Base-by-base conservation (phyloP, 30 jellyfish, hydroid and myxozoan species). In the Hydra vulgaris region DNA sequence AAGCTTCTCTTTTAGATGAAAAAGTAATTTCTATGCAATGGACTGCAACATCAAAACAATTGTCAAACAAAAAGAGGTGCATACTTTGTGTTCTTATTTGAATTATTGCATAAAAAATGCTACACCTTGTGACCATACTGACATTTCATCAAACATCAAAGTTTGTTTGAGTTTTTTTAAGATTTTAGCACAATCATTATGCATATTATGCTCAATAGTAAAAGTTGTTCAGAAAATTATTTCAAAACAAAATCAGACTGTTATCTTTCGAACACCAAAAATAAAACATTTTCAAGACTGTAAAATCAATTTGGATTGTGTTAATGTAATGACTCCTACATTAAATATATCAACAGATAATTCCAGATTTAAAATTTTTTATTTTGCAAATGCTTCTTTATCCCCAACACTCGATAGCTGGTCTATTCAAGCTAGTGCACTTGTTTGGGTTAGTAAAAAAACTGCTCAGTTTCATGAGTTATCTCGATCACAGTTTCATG, bases 371-470 rank as follows among this genome's bases (percentile, higher is more conserved):
- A 17, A 20, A 25, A 75, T 75, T 75, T 26, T 18, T 18, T 7
- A n/a, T 26, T 19, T 75, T 17, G 1, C 71, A 0, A 71, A 75
- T 75, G 7, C 69, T 21, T 25, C 25, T 19, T 75, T 25, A 7
- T n/a, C 53, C 53, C 83, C 83, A 21, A 26, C 0, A 15, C 83
- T 75, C 16, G 83, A 75, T 54, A n/a, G 72, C 56, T 75, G 83
- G 83, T 75, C 83, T n/a, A 70, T 75, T 26, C 66, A 25, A 24
- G 83, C 83, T 21, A 23, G 70, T 40, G 5, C 61, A 40, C 8
- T 40, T 40, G 12, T 40, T 40, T 40, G 61, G 61, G 61, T 40
- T 40, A 40, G 8, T 40, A 3, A 5, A 40, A 40, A 40, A 40
- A 12, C 5, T 40, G 12, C 61, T 40, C 61, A 40, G 12, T 40